A percentile compares a stretch with the other conserved stretches of the same genome.
phyloP scores from a whole-genome alignment of 2,888 invertebrate genomes.

The Calliphora vomitoria region DNA sequence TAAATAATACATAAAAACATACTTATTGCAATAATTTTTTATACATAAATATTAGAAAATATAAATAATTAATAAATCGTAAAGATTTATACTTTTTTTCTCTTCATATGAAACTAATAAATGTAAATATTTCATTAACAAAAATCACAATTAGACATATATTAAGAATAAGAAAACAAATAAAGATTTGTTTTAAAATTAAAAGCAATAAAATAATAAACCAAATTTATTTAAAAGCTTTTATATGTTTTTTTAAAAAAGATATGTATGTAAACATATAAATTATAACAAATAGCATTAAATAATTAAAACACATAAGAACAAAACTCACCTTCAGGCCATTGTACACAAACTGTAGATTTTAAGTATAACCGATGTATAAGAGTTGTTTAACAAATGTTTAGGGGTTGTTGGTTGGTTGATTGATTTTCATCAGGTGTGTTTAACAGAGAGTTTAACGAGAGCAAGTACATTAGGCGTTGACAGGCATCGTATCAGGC shows the following conservation, averaged over 20 bases:
- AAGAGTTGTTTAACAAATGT: slow-evolving; percentile 29
- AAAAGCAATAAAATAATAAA: slow-evolving; percentile 40
- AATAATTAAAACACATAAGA: slow-evolving; percentile 33
- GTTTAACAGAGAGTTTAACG: slow-evolving; percentile 9
- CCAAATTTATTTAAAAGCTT: slow-evolving; percentile 44
- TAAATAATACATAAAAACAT: no score
- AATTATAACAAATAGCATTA: slow-evolving; percentile 23
- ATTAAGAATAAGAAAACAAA: slow-evolving; percentile 17
- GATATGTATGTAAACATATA: slow-evolving; percentile 29
- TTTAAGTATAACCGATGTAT: slow-evolving; percentile 28
- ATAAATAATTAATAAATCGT: not conserved
- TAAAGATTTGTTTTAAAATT: slow-evolving; percentile 13
- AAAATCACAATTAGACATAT: slow-evolving; percentile 55
- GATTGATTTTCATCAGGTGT: slow-evolving; percentile 39
- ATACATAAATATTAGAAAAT: no score
- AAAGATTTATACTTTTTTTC: not conserved
- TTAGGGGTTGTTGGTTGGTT: slow-evolving; percentile 26
- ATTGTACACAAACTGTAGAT: slow-evolving; percentile 93
- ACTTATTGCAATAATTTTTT: no score
- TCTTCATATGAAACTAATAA: slow-evolving; percentile 50
- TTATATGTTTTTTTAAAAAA: slow-evolving; percentile 37
- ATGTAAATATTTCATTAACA: slow-evolving; percentile 72
- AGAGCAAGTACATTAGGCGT: slow-evolving; percentile 32
- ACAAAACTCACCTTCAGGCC: slow-evolving; percentile 92
- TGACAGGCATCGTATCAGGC: slow-evolving; percentile 38